Base-by-base conservation (phyloP, 2,113 vertebrate genomes). In the Perccottus glenii region DNA sequence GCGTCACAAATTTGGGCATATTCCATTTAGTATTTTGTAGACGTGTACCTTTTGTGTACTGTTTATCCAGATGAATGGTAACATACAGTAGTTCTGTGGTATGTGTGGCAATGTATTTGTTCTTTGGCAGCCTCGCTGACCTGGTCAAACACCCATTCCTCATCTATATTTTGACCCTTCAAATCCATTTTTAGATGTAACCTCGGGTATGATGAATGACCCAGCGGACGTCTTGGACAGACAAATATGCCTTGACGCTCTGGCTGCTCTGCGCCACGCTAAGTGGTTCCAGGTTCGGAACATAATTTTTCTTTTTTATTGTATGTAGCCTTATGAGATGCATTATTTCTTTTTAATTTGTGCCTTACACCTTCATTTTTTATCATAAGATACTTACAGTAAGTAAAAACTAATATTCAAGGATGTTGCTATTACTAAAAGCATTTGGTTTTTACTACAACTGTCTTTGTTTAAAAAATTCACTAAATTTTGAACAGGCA, bases 261-360 rank as follows among this genome's bases (percentile, higher is more conserved):
- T 99, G 96, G 96, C 98, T 96, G 97, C 97, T 95, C 98, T 99
- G 94, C 98, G 98, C 96, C 98, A 99, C 97, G 97, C 98, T 97
- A 99, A 99, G 98, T 99, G 98, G 98, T 99, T 99, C 96, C 98
- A 99, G 98, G 98, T 99, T 99, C 93, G 98, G 95, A 98, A 96
- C 96, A 98, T 98, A 94, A 98, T 99, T 98, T 99, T 98, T 96
- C 93, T 99, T 98, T 96, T 93, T 97, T 97, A 91, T 94, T 97
- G 98, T 98, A 97, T 97, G 98, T 99, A 97, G 96, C 97, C 96
- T 99, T 99, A 99, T 99, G 98, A 96, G 96, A 98, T 90, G 85
- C 76, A 75, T 90, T 85, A 36, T 74, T 81, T 80, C 74, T 78
- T 71, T 82, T 85, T 80, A 81, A 68, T 78, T 84, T 81, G 52